Conservation (phyloP, 2,797 vertebrate genomes). For the Echeneis naucrates region DNA sequence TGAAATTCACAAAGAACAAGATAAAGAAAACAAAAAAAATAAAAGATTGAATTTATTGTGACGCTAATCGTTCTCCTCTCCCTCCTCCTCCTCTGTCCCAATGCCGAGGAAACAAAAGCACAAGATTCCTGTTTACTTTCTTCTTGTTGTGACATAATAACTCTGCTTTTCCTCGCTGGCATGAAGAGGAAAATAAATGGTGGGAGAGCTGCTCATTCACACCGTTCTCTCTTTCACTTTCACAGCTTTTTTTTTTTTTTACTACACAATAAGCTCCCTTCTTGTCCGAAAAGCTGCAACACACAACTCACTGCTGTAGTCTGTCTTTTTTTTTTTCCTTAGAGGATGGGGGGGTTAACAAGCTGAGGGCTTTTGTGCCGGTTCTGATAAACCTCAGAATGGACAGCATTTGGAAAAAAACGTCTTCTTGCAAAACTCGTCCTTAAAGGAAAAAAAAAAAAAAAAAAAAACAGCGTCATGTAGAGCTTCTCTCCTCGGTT, state of each 20-base stretch:
- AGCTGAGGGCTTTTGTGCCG: slow-evolving; percentile 60
- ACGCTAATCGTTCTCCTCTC: slow-evolving; percentile 13
- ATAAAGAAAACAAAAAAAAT: slow-evolving; percentile 31
- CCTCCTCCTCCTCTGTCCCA: slow-evolving; percentile 15
- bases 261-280: slow-evolving; percentile 66
- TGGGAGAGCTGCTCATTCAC: slow-evolving; percentile 63
- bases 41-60: slow-evolving; percentile 59
- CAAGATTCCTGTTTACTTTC: slow-evolving; percentile 43
- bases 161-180: slow-evolving; percentile 23
- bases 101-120: slow-evolving; percentile 52
- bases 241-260: slow-evolving; percentile 30
- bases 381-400: slow-evolving; percentile 66
- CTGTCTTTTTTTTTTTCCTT: slow-evolving; percentile 24
- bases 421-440: slow-evolving; percentile 27
- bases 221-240: slow-evolving; percentile 59
- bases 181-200: slow-evolving; percentile 45
- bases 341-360: slow-evolving; percentile 37
- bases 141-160: slow-evolving; percentile 56
- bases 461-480: slow-evolving; percentile 47
- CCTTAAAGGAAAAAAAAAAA: slow-evolving; percentile 27
- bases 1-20: slow-evolving; percentile 49
- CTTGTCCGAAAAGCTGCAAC: slow-evolving; percentile 49
- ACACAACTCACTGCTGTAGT: slow-evolving; percentile 46
- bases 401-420: slow-evolving; percentile 40
- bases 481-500: slow-evolving; percentile 71